phyloP scores from a whole-genome alignment of 2,113 vertebrate genomes.

The Agapornis roseicollis region DNA sequence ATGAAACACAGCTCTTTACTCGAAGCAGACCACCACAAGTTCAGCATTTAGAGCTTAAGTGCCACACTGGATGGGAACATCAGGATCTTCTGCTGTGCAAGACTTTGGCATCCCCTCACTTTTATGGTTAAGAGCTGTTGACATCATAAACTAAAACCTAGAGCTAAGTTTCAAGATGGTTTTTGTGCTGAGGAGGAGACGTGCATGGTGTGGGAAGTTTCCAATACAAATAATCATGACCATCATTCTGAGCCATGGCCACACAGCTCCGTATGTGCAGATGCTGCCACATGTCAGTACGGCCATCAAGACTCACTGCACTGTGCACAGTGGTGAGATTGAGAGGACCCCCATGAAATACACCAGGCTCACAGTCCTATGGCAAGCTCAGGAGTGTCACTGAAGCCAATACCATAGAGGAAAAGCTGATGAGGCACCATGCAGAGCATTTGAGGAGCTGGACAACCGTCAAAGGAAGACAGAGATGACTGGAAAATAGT shows the following conservation, averaged over 20 bases:
- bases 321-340: neutral
- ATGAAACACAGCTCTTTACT: neutral
- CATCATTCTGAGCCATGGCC: neutral
- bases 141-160: conserved; percentile 24
- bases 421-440: neutral
- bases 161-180: neutral
- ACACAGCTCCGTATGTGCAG: neutral
- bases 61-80: neutral
- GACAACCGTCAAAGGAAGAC: neutral
- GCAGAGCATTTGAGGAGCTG: neutral
- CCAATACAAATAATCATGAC: neutral
- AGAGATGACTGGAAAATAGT: neutral
- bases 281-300: neutral
- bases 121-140: neutral
- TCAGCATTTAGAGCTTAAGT: neutral
- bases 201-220: neutral
- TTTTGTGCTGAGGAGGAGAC: neutral
- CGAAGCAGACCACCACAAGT: neutral
- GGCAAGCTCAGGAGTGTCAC: neutral
- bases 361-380: neutral
- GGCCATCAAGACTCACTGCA: neutral
- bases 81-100: neutral
- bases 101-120: conserved; percentile 1
- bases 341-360: neutral
- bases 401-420: rapidly evolving